Conservation (phyloP, 1,140 invertebrate genomes). For the Ips nitidus region DNA sequence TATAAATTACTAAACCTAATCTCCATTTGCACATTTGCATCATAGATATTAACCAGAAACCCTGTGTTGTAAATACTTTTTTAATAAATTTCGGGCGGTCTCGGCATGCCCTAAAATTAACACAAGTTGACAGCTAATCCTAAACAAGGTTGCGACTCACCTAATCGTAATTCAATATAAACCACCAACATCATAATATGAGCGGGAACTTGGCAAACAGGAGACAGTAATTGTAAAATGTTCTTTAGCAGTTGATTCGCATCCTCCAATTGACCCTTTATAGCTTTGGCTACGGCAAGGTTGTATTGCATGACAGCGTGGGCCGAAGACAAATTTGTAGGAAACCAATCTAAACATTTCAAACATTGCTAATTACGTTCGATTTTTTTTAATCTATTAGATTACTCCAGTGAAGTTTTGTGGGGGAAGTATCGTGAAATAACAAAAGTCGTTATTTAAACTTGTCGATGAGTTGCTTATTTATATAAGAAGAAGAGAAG, state of each 20-base stretch:
- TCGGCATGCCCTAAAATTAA: slow-evolving; percentile 60
- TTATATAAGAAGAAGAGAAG: background rate
- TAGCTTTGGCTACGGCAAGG: slow-evolving; percentile 73
- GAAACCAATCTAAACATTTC: slow-evolving; percentile 64
- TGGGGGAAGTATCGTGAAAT: no score
- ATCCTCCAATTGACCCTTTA: slow-evolving; percentile 76
- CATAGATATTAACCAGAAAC: slow-evolving; percentile 15
- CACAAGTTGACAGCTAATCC: slow-evolving; percentile 1
- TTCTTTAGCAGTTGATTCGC: slow-evolving; percentile 69
- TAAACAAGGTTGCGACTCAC: slow-evolving; percentile 49
- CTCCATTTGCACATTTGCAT: no score
- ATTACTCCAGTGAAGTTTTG: no score
- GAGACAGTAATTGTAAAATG: slow-evolving; percentile 60
- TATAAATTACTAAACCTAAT: no score
- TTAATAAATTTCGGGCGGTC: slow-evolving; percentile 57
- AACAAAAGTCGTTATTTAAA: no score
- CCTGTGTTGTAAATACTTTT: slow-evolving; percentile 54
- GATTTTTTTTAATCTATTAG: no score
- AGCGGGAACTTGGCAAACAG: slow-evolving; percentile 63
- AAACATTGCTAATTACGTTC: background rate
- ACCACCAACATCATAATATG: slow-evolving; percentile 72
- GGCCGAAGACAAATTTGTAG: slow-evolving; percentile 65
- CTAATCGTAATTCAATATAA: slow-evolving; percentile 72
- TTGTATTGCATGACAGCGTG: slow-evolving; percentile 76
- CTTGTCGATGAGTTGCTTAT: no score